Conservation (phyloP, 1,140 invertebrate species). For the Papilio machaon region DNA sequence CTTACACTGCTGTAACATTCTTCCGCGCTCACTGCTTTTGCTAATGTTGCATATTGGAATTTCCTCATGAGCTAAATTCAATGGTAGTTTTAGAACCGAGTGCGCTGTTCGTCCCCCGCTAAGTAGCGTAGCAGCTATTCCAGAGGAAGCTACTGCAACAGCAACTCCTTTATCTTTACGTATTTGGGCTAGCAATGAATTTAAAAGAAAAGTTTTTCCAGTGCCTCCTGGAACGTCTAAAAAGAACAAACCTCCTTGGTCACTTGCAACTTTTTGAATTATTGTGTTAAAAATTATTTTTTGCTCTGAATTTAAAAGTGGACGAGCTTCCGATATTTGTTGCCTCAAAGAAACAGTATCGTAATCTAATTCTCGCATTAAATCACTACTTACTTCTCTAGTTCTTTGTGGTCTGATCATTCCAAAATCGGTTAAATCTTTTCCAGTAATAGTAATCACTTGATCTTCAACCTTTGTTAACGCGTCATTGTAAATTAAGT, state of each 20-base stretch:
- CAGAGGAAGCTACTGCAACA: conserved; percentile 80
- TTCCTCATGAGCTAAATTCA: conserved; percentile 52
- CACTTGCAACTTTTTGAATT: conserved; percentile 43
- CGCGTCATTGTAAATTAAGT: no score
- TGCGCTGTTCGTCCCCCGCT: conserved; percentile 80
- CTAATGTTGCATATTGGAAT: conserved; percentile 48
- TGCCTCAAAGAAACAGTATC: no score
- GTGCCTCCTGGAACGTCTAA: conserved; percentile 53
- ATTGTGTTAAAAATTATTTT: no score
- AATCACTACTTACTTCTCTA: no score
- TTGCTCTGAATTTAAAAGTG: no score
- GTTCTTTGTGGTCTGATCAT: no score
- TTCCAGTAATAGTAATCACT: no score
- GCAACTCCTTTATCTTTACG: conserved; percentile 61
- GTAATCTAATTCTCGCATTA: no score
- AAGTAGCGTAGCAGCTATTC: conserved; percentile 82
- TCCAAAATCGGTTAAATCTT: no score
- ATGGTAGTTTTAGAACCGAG: conserved; percentile 73
- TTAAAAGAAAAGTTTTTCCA: conserved; percentile 74
- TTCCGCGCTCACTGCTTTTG: conserved; percentile 47
- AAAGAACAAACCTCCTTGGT: conserved; percentile 48
- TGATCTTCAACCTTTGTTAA: no score
- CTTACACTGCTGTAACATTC: conserved; percentile 55
- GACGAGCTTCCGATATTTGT: no score
- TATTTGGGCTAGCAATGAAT: conserved; percentile 61